These are phyloP conservation scores for Panulirus ornatus DNA, from an alignment of 1,140 invertebrate species.

Conservation along the genomic window DNA sequence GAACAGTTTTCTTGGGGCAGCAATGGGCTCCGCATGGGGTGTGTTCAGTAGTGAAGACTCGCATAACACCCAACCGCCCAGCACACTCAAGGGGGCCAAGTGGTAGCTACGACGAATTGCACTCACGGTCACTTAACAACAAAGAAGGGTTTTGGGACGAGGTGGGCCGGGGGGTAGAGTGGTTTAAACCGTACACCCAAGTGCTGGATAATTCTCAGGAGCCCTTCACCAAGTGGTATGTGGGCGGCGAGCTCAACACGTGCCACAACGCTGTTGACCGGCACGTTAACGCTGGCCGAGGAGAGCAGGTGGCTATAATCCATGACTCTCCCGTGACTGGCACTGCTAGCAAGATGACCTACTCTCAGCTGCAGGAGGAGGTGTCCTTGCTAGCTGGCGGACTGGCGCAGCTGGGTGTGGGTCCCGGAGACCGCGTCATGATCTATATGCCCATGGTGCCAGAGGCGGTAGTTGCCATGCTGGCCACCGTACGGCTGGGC, in stretches of 20 bases:
- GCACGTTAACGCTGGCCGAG: slow-evolving; percentile 89
- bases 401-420: slow-evolving; percentile 85
- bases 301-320: slow-evolving; percentile 89
- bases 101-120: slow-evolving; percentile 83
- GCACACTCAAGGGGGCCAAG: neutral
- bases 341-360: slow-evolving; percentile 87
- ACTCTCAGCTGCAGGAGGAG: slow-evolving; percentile 86
- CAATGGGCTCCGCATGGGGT: too few relatives aligned
- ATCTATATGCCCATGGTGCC: slow-evolving; percentile 96
- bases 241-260: slow-evolving; percentile 93
- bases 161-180: slow-evolving; percentile 85
- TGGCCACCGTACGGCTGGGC: slow-evolving; percentile 89
- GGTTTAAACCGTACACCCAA: slow-evolving; percentile 90
- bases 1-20: neutral
- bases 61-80: neutral
- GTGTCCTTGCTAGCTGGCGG: slow-evolving; percentile 88
- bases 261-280: slow-evolving; percentile 95
- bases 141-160: slow-evolving; percentile 93
- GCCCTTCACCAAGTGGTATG: slow-evolving; percentile 95
- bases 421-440: slow-evolving; percentile 87
- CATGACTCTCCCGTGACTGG: slow-evolving; percentile 93
- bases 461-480: slow-evolving; percentile 90
- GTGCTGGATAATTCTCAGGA: slow-evolving; percentile 90
- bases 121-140: slow-evolving; percentile 84
- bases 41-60: too few relatives aligned